Base-by-base conservation (phyloP, 2,113 vertebrate genomes). In the Aspidoscelis tigris region DNA sequence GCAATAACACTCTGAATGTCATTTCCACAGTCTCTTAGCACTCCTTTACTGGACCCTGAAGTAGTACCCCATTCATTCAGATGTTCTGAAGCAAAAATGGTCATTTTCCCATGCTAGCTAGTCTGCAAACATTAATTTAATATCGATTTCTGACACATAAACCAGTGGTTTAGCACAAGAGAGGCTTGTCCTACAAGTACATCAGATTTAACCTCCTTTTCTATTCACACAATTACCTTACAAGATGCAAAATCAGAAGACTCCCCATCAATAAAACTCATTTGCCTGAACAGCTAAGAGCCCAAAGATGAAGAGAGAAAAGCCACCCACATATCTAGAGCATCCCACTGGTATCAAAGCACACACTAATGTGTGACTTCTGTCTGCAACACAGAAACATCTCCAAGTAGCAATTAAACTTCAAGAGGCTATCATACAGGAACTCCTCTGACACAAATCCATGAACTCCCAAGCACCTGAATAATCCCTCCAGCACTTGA, bases 301-400 rank as follows among this genome's bases (percentile, higher is more conserved):
- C 10, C 4, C 2, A 0, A n/a, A 75, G 41, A 43, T 64, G 20
- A 65, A n/a, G 12, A 9, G 5, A 33, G 0, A 33, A 64, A 33
- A 53, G 24, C 0, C 43, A 78, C 39, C 73, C 47, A 16, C 4
- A 41, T 2, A 81, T n/a, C 43, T 22, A 20, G n/a, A 1, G 21
- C 82, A 39, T 1, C 14, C 26, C 71, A 77, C 7, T 43, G 7
- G 61, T 50, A 50, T 79, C 0, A 68, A 84, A 72, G 9, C 61
- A 10, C 26, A 11, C 12, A 14, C 22, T 26, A 21, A 33, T 43
- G 18, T 0, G 1, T 11, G 0, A 0, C 89, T 5, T 33, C 12
- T 26, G n/a, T 2, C 69, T 47, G 24, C 0, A n/a, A 4, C 77
- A 43, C 0, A 0, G 0, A 33, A 22, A 81, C 66, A 47, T 78